These are phyloP conservation scores for Cinara cedri DNA, from an alignment of 2,888 invertebrate species.

Conservation along the genomic window DNA sequence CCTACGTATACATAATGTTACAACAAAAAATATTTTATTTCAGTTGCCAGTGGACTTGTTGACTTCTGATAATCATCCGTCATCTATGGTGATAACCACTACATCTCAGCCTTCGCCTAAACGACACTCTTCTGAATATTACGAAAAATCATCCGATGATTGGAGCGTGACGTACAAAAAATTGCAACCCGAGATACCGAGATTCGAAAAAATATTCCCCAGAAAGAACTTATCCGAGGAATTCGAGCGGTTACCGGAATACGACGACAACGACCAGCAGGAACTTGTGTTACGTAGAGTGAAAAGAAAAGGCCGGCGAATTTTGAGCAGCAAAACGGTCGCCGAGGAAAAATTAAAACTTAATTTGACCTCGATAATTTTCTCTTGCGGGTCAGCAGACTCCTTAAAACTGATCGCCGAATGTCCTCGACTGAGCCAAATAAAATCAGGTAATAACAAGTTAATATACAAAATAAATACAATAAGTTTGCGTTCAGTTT, in stretches of 20 bases:
- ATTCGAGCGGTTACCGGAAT: slow-evolving; percentile 15
- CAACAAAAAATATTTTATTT: neutral
- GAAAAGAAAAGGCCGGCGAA: slow-evolving; percentile 39
- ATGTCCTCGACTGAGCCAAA: slow-evolving; percentile 65
- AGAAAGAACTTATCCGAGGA: slow-evolving; percentile 30
- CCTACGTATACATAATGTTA: no score
- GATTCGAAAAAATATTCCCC: neutral
- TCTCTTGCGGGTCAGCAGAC: slow-evolving; percentile 72
- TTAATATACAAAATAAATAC: no score
- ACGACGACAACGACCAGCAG: slow-evolving; percentile 25
- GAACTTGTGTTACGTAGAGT: slow-evolving; percentile 26
- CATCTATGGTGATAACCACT: neutral
- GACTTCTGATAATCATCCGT: slow-evolving; percentile 41
- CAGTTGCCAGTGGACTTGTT: slow-evolving; percentile 46
- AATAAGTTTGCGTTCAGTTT: no score
- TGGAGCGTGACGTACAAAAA: slow-evolving; percentile 53
- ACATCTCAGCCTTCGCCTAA: slow-evolving; percentile 16
- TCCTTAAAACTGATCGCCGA: slow-evolving; percentile 80
- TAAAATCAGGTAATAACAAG: slow-evolving; percentile 54
- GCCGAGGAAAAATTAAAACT: slow-evolving; percentile 49
- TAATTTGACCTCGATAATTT: slow-evolving; percentile 57
- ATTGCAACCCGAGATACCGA: slow-evolving; percentile 43
- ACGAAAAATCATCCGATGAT: slow-evolving; percentile 47
- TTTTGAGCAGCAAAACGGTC: slow-evolving; percentile 16
- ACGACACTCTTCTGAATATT: slow-evolving; percentile 46